Evolutionary conservation across 2,888 invertebrate genomes (phyloP).

Genomic region (Polydrusus pterygomalis): DNA sequence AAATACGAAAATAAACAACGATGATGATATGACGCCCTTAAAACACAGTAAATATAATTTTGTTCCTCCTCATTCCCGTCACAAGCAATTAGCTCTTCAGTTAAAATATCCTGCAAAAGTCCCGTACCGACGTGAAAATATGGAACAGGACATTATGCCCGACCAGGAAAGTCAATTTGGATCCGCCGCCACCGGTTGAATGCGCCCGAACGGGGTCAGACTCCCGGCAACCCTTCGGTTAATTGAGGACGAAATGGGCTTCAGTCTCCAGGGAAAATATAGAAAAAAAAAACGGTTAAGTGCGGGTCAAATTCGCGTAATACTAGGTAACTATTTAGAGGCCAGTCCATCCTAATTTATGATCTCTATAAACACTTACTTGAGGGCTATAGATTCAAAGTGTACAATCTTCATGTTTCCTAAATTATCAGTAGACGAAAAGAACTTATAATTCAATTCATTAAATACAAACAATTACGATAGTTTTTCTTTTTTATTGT

Average conservation of each 20-base stretch:
- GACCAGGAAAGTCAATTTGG: slow-evolving; percentile 23
- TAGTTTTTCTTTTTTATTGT: no score
- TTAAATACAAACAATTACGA: no score
- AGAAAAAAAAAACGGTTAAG: neutral
- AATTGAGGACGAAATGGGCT: slow-evolving; percentile 20
- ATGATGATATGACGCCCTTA: no score
- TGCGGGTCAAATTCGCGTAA: neutral
- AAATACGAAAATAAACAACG: no score
- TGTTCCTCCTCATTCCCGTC: neutral
- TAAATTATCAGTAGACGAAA: no score
- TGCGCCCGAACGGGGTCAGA: slow-evolving; percentile 17
- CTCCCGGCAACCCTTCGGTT: slow-evolving; percentile 19
- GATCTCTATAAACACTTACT: no score
- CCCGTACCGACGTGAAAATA: neutral
- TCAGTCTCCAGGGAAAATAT: slow-evolving; percentile 2
- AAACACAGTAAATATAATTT: neutral
- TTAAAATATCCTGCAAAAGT: neutral
- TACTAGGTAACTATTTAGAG: no score
- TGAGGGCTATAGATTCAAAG: no score
- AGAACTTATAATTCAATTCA: no score
- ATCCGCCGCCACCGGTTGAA: slow-evolving; percentile 24
- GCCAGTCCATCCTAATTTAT: no score
- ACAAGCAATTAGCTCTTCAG: neutral
- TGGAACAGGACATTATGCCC: slow-evolving; percentile 15
- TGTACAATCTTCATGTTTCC: no score